Base-by-base conservation (phyloP, 2,797 vertebrate genomes). In the Clarias fuscus region DNA sequence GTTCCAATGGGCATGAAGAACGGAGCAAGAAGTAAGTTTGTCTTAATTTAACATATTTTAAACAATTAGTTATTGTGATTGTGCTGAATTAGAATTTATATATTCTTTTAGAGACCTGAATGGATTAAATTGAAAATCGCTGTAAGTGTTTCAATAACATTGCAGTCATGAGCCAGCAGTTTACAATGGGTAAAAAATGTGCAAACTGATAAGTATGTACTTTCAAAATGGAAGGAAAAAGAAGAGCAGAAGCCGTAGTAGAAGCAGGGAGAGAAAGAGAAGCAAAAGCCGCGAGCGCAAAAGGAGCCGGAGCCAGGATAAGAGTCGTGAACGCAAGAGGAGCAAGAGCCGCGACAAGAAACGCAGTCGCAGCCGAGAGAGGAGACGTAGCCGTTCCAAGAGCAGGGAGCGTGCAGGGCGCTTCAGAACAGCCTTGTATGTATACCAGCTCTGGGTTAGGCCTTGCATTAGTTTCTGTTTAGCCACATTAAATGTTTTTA, bases 1-100 rank as follows among this genome's bases (percentile, higher is more conserved):
- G 97, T 95, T 96, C 97, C 91, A 96, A 98, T 85, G 96, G 96
- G 91, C 97, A 97, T 11, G 98, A 98, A 91, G 97, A 98, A 71
- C 97, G 95, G 92, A 95, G 93, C 94, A 99, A 98, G 95, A 99
- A 97, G 98, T 99, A 93, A 94, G 97, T 94, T 48, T 82, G 14
- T 65, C 77, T 77, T 73, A 10, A 33, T 79, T 43, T n/a, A 2
- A 20, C 10, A 67, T 48, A 43, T 86, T 64, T 64, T 13, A 77
- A 53, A 58, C 2, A n/a, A n/a, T 33, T 59, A 37, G 40, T 43
- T 73, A 8, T 61, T 65, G 43, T 85, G 8, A 37, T 53, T 68
- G 64, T 82, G 80, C 80, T 82, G 80, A 82, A 82, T 53, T 82
- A 82, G 79, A 67, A 82, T 82, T 81, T 70, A 72, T 70, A 65